Percentiles rank a stretch among this genome's conserved stretches.
These are phyloP conservation scores for Furnarius figulus DNA, from an alignment of 2,113 vertebrate genomes.

Conservation along the genomic window DNA sequence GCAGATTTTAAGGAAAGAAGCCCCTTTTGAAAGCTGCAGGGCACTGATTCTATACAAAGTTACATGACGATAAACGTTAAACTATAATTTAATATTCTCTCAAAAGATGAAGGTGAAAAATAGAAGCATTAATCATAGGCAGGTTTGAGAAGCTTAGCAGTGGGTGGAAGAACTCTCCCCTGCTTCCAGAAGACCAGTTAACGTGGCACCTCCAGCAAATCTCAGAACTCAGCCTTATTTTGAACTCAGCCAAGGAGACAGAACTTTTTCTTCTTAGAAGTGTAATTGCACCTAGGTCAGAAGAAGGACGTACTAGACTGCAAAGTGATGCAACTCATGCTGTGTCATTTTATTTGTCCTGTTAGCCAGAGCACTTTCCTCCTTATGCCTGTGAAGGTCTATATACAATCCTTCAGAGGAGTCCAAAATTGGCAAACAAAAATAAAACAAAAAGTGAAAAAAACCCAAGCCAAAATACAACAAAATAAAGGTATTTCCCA, in stretches of 20 bases:
- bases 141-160: not conserved
- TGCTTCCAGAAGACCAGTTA: not conserved
- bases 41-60: not conserved
- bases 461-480: not conserved
- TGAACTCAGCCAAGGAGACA: not conserved
- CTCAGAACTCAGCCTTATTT: not conserved
- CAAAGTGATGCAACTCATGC: conserved; percentile 47
- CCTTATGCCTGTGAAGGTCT: not conserved
- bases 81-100: not conserved
- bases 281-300: not conserved
- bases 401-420: not conserved
- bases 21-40: not conserved
- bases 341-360: conserved; percentile 44
- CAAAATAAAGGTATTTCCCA: not conserved
- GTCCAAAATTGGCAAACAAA: not conserved
- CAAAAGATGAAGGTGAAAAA: not conserved
- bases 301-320: conserved; percentile 8
- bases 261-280: conserved; percentile 2
- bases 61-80: not conserved
- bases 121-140: not conserved
- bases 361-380: not conserved
- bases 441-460: not conserved
- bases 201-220: not conserved
- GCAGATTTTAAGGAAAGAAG: not conserved
- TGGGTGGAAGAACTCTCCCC: not conserved